Conservation (phyloP, 2,113 vertebrate genomes). For the Benitochromis conjunctus region DNA sequence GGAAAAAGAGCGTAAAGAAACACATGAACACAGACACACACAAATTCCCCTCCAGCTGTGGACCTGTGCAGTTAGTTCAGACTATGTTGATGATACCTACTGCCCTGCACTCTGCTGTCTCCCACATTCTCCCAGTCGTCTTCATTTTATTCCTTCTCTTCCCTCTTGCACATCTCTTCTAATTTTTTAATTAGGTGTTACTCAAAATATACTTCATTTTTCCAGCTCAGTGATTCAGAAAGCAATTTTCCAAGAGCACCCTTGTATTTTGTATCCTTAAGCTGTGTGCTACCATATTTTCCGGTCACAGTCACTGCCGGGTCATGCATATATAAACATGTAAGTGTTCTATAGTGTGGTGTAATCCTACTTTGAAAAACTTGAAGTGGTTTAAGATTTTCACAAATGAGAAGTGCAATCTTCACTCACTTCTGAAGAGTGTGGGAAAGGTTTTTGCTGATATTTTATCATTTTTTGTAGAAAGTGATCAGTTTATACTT, state of each 20-base stretch:
- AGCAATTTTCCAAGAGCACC: conserved; percentile 10
- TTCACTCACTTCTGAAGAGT: not conserved
- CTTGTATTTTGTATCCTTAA: not conserved
- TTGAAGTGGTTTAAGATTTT: not conserved
- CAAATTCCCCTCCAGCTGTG: not conserved
- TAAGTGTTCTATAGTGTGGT: not conserved
- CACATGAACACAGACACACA: not conserved
- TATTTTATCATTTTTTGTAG: not conserved
- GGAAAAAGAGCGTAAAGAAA: not conserved
- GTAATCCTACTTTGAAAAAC: not conserved
- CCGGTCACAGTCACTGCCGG: not conserved
- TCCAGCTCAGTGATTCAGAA: conserved; percentile 12
- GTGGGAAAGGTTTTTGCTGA: not conserved
- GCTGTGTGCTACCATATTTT: not conserved
- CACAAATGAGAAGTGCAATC: not conserved
- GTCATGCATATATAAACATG: not conserved
- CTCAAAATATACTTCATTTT: conserved; percentile 8
- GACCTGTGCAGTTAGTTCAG: not conserved
- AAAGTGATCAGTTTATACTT: accelerated
- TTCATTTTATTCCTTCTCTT: not conserved
- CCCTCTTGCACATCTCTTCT: not conserved
- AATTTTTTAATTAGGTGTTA: conserved; percentile 16
- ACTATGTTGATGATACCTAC: not conserved
- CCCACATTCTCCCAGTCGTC: not conserved
- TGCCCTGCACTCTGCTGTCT: not conserved